Evolutionary conservation across 2,113 vertebrate species (phyloP).

Genomic region (Bombycilla garrulus): DNA sequence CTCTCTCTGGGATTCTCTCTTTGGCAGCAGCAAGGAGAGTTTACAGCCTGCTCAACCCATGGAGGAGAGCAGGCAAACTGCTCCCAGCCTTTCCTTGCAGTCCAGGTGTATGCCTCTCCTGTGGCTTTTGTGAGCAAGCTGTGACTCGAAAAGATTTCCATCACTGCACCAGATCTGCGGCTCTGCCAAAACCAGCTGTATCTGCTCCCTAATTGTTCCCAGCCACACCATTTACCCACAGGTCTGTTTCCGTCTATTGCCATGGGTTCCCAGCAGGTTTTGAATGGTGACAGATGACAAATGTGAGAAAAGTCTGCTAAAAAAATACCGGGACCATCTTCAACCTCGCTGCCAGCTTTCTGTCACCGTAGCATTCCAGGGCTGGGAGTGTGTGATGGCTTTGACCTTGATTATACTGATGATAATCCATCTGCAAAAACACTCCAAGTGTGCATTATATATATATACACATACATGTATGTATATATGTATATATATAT

Average conservation of each 20-base stretch:
- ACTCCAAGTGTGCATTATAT: fast-evolving
- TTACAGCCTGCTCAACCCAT: background rate
- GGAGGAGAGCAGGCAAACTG: background rate
- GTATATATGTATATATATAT: too few relatives aligned
- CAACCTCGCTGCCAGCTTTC: background rate
- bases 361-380: background rate
- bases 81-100: background rate
- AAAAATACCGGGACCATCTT: background rate
- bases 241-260: background rate
- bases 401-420: background rate
- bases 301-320: background rate
- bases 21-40: background rate
- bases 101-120: background rate
- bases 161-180: fast-evolving
- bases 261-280: background rate
- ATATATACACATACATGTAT: fast-evolving
- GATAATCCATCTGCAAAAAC: background rate
- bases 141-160: background rate
- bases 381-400: background rate
- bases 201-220: background rate
- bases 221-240: background rate
- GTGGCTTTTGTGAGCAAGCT: background rate
- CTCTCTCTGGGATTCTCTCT: background rate
- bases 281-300: background rate
- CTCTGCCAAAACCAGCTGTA: background rate